Percentiles rank a stretch among this genome's conserved stretches.
Evolutionary conservation across 2,113 vertebrate genomes (phyloP).

Genomic region (Nyctereutes procyonoides): DNA sequence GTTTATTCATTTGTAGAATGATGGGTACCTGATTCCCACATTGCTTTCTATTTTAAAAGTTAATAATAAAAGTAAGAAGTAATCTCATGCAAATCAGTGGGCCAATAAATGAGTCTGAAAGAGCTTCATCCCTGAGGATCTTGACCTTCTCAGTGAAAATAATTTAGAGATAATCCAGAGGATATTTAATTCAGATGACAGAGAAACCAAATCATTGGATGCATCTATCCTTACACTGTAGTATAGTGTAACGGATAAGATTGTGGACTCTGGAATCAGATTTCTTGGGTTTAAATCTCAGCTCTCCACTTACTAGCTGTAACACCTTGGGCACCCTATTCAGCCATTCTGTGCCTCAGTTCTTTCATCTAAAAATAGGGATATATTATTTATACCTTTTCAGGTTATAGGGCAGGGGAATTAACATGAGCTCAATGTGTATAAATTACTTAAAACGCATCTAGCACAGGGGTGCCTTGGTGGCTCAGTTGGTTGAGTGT

Average conservation of each 20-base stretch:
- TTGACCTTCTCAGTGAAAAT: conserved; percentile 15
- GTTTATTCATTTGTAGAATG: conserved; percentile 19
- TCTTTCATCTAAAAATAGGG: not conserved
- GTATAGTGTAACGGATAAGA: not conserved
- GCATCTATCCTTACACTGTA: not conserved
- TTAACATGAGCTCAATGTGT: not conserved
- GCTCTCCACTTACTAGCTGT: not conserved
- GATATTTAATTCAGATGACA: not conserved
- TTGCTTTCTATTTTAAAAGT: conserved; percentile 36
- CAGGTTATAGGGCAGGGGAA: not conserved
- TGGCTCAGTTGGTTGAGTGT: not conserved
- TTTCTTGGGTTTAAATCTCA: not conserved
- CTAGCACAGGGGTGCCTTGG: not conserved
- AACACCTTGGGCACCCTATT: not conserved
- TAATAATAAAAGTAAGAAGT: not conserved
- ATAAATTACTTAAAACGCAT: not conserved
- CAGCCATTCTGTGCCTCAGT: not conserved
- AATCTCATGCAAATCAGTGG: not conserved
- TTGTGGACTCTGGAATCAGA: not conserved
- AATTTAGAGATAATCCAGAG: not conserved
- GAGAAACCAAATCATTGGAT: not conserved
- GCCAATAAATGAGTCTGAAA: not conserved
- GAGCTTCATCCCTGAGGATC: not conserved
- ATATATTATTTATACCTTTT: not conserved
- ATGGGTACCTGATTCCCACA: not conserved